Percentiles rank a stretch among this genome's conserved stretches.
Evolutionary conservation across 2,113 vertebrate species (phyloP).

Genomic region (Rattus rattus): DNA sequence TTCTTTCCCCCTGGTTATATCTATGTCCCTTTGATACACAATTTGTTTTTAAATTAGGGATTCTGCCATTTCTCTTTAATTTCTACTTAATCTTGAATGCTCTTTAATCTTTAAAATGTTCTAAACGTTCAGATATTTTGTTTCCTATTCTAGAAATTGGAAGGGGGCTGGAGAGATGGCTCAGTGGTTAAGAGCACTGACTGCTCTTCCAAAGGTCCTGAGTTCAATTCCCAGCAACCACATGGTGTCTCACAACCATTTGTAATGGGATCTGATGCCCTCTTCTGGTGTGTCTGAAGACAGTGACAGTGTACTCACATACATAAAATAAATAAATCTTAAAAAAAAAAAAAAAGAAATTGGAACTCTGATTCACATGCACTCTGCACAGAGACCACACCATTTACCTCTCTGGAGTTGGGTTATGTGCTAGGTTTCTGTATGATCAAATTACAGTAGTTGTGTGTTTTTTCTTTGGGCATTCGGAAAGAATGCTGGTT

Average conservation of each 20-base stretch:
- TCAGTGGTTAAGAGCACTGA: no score
- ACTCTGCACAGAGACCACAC: rapidly evolving
- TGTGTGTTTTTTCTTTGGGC: not conserved
- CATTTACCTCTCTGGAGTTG: not conserved
- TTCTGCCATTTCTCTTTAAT: not conserved
- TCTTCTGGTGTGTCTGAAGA: no score
- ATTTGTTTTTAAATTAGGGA: not conserved
- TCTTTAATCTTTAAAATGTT: not conserved
- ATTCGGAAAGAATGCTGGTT: not conserved
- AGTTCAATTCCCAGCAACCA: no score
- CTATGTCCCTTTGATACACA: not conserved
- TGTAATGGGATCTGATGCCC: no score
- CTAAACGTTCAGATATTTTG: not conserved
- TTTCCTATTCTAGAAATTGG: not conserved
- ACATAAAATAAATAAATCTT: no score
- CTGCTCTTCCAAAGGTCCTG: no score
- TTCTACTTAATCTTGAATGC: not conserved
- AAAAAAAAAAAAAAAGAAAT: not conserved
- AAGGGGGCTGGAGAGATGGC: no score
- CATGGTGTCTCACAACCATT: no score
- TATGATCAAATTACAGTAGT: not conserved
- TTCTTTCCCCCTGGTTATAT: not conserved
- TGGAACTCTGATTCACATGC: not conserved
- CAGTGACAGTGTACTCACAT: no score
- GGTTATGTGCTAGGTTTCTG: not conserved